These are phyloP conservation scores for Hippoglossus stenolepis DNA, from an alignment of 2,113 vertebrate species.

Conservation along the genomic window DNA sequence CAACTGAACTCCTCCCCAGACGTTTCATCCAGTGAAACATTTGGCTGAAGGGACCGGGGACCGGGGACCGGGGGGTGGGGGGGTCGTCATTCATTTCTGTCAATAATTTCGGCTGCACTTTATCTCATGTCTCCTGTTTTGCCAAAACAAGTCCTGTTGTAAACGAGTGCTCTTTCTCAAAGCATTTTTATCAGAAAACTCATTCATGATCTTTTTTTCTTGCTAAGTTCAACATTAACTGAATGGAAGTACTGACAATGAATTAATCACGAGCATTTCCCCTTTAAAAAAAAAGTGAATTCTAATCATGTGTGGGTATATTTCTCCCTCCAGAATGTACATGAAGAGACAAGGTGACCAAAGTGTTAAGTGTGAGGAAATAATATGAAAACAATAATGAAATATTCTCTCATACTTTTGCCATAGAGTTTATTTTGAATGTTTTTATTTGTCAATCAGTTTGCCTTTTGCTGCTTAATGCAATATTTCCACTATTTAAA, in stretches of 20 bases:
- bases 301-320: not conserved
- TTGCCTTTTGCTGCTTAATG: constrained; percentile 60
- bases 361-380: constrained; percentile 64
- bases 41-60: constrained; percentile 90
- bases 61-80: not conserved
- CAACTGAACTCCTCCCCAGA: constrained; percentile 96
- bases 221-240: constrained; percentile 10
- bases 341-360: constrained; percentile 56
- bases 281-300: constrained; percentile 8
- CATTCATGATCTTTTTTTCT: not conserved
- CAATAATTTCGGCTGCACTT: constrained; percentile 89
- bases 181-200: constrained; percentile 35
- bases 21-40: constrained; percentile 94
- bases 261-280: constrained; percentile 39
- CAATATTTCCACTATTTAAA: constrained; percentile 58
- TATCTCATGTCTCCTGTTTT: constrained; percentile 88
- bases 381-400: not conserved
- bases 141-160: constrained; percentile 86
- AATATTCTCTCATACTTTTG: constrained; percentile 36
- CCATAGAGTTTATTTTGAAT: constrained; percentile 47
- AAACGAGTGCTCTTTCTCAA: constrained; percentile 62
- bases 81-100: constrained; percentile 42
- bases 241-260: constrained; percentile 22
- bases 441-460: constrained; percentile 50
- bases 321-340: constrained; percentile 57